Conservation (phyloP, 1,140 invertebrate species). For the Neodiprion fabricii region DNA sequence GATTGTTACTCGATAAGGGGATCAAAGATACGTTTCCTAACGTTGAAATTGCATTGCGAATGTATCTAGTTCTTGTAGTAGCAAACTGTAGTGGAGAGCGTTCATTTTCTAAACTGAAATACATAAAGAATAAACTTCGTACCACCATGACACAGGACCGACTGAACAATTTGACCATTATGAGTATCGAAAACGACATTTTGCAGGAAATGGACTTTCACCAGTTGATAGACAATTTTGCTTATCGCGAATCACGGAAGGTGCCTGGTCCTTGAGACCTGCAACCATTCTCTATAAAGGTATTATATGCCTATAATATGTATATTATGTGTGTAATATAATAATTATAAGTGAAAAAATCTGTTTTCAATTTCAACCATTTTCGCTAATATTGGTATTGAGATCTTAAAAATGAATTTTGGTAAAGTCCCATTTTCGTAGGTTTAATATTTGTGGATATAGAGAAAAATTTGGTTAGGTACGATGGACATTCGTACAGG, state of each 20-base stretch:
- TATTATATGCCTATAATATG: too few relatives aligned
- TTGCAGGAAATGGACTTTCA: constrained; percentile 11
- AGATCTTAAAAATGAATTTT: too few relatives aligned
- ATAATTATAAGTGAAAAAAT: too few relatives aligned
- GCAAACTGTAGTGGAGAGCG: constrained; percentile 36
- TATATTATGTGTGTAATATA: too few relatives aligned
- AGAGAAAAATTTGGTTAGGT: too few relatives aligned
- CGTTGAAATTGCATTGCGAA: constrained; percentile 32
- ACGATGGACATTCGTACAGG: too few relatives aligned
- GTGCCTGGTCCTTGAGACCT: background rate
- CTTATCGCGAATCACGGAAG: background rate
- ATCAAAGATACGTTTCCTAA: constrained; percentile 34
- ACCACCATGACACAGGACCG: constrained; percentile 29
- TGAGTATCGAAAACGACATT: constrained; percentile 28
- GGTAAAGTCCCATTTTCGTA: too few relatives aligned
- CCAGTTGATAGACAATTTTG: background rate
- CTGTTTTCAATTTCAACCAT: too few relatives aligned
- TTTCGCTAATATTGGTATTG: too few relatives aligned
- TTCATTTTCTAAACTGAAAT: constrained; percentile 39
- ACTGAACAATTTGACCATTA: constrained; percentile 24
- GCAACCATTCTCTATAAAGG: too few relatives aligned
- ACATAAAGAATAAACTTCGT: constrained; percentile 30
- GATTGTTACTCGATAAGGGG: constrained; percentile 25
- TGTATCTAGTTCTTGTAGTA: constrained; percentile 31
- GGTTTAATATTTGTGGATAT: too few relatives aligned